Evolutionary conservation across 53 echinoderm and acorn worm genomes (phyloP).

Genomic region (Crossaster papposus): DNA sequence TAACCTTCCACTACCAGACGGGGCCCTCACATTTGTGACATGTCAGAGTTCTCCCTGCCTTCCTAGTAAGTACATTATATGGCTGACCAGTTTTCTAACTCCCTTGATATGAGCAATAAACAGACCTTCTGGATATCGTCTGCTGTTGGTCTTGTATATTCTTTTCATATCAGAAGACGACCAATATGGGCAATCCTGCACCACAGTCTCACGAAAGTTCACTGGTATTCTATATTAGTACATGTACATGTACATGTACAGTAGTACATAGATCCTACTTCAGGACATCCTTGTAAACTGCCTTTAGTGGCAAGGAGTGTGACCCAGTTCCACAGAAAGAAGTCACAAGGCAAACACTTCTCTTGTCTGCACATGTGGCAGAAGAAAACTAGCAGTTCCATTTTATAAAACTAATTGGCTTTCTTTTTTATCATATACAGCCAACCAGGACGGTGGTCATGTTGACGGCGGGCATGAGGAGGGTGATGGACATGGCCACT

Average conservation of each 20-base stretch:
- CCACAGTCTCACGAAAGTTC: too few species aligned
- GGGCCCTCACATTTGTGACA: slow-evolving; percentile 21
- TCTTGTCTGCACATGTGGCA: too few species aligned
- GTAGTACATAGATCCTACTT: too few species aligned
- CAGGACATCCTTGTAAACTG: too few species aligned
- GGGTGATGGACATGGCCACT: not conserved
- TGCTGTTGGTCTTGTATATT: not conserved
- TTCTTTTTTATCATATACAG: not conserved
- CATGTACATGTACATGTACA: too few species aligned
- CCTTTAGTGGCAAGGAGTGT: too few species aligned
- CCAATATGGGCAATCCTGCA: too few species aligned
- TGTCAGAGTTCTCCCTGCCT: slow-evolving; percentile 58
- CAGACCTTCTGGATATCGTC: not conserved
- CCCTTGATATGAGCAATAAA: not conserved
- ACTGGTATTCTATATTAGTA: too few species aligned
- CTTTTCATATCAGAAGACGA: not conserved
- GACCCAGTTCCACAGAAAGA: too few species aligned
- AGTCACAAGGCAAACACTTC: too few species aligned
- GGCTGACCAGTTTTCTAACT: not conserved
- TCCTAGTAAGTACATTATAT: slow-evolving; percentile 23
- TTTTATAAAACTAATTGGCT: not conserved
- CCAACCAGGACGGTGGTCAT: slow-evolving; percentile 2
- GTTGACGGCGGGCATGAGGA: not conserved
- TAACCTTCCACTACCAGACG: slow-evolving; percentile 56
- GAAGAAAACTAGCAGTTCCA: not conserved